These are phyloP conservation scores for Apaloderma vittatum DNA, from an alignment of 2,113 vertebrate genomes.

Conservation along the genomic window DNA sequence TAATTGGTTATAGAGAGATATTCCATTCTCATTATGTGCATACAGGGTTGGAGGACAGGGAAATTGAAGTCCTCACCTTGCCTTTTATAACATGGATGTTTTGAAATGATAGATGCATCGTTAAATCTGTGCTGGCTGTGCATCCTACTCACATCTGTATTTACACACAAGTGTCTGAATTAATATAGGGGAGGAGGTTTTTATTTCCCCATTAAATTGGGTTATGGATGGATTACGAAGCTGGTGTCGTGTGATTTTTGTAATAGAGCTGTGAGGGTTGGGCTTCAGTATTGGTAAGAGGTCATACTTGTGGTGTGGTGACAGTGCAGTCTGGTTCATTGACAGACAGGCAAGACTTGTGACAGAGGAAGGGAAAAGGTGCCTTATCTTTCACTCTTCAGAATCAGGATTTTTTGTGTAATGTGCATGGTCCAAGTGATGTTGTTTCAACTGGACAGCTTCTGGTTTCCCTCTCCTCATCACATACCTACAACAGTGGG, in stretches of 20 bases:
- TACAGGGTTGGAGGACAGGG: neutral
- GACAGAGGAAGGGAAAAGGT: neutral
- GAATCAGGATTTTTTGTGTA: neutral
- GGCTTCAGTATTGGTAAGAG: neutral
- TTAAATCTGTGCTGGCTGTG: neutral
- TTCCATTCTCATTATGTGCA: neutral
- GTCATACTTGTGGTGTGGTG: neutral
- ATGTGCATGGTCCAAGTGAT: neutral
- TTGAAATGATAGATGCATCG: fast-evolving
- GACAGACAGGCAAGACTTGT: neutral
- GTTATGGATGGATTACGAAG: neutral
- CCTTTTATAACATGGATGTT: neutral
- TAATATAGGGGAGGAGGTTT: neutral
- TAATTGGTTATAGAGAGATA: neutral
- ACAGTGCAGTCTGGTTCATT: neutral
- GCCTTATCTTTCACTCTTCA: neutral
- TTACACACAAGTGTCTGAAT: neutral
- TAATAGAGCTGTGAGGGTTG: neutral
- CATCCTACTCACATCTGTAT: neutral
- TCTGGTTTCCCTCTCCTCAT: neutral
- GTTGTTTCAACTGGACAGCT: neutral
- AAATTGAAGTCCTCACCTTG: neutral
- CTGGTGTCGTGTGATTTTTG: neutral
- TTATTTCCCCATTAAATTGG: neutral
- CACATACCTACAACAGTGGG: neutral